phyloP scores from a whole-genome alignment of 2,797 vertebrate species.

The Ara ararauna region DNA sequence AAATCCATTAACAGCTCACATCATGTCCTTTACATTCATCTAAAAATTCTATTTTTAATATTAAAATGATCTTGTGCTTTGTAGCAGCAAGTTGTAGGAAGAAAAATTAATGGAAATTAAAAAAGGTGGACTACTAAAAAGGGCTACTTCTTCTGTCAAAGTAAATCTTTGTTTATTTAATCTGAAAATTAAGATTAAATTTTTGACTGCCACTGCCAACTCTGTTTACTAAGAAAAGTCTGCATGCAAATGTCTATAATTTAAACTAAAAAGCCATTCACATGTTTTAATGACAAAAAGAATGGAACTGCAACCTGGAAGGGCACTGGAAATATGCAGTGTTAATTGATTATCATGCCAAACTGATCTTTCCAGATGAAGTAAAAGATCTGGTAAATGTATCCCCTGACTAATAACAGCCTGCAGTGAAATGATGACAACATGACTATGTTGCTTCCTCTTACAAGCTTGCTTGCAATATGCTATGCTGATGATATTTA shows the following conservation, averaged over 20 bases:
- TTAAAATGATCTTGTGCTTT: neutral
- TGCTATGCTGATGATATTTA: neutral
- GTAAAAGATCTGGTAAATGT: slow-evolving; percentile 10
- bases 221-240: neutral
- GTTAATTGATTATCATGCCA: slow-evolving; percentile 3
- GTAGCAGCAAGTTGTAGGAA: neutral
- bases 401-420: neutral
- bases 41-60: neutral
- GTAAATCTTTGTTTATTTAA: neutral
- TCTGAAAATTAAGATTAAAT: neutral
- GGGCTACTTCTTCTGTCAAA: neutral
- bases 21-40: neutral
- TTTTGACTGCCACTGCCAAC: neutral
- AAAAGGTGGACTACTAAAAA: neutral
- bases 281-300: neutral
- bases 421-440: slow-evolving; percentile 29
- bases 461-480: neutral
- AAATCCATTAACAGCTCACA: neutral
- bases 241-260: neutral
- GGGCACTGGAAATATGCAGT: neutral
- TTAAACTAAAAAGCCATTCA: neutral
- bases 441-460: neutral
- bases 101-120: neutral
- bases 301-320: neutral
- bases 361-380: slow-evolving; percentile 38